Conservation (phyloP, 1,140 invertebrate genomes). For the Pseudomyrmex concolor region DNA sequence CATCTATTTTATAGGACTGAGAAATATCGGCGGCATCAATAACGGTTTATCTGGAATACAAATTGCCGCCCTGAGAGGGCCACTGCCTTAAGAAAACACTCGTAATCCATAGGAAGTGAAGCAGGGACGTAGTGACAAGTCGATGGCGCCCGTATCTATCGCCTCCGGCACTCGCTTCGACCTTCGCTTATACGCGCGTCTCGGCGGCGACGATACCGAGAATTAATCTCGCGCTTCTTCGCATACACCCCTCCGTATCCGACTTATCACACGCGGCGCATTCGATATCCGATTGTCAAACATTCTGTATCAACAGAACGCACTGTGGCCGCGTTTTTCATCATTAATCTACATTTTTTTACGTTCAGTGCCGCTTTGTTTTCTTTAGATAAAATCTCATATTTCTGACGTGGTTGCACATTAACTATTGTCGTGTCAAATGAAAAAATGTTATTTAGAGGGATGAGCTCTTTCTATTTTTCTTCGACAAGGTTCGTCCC, state of each 20-base stretch:
- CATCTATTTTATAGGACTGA: constrained; percentile 81
- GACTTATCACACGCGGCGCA: constrained; percentile 44
- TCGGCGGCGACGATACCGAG: constrained; percentile 56
- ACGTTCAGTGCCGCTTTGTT: neutral
- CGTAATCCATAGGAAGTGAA: constrained; percentile 80
- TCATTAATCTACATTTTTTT: neutral
- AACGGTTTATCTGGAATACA: constrained; percentile 83
- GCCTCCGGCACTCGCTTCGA: constrained; percentile 56
- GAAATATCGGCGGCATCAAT: constrained; percentile 83
- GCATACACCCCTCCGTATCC: neutral
- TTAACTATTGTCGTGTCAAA: neutral
- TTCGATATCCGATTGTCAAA: constrained; percentile 34
- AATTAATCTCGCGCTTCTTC: constrained; percentile 70
- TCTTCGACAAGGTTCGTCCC: constrained; percentile 7
- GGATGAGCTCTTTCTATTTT: constrained; percentile 11
- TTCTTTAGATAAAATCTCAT: constrained; percentile 10
- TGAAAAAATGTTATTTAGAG: constrained; percentile 19
- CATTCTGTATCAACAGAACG: neutral
- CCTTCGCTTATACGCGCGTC: constrained; percentile 57
- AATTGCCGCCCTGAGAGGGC: constrained; percentile 77
- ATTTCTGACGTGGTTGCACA: neutral
- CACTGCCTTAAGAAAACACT: constrained; percentile 81
- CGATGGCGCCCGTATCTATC: constrained; percentile 75
- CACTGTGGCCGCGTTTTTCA: too few relatives aligned
- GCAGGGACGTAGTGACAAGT: constrained; percentile 78